phyloP scores from a whole-genome alignment of 2,113 vertebrate species.

The Festucalex cinctus region DNA sequence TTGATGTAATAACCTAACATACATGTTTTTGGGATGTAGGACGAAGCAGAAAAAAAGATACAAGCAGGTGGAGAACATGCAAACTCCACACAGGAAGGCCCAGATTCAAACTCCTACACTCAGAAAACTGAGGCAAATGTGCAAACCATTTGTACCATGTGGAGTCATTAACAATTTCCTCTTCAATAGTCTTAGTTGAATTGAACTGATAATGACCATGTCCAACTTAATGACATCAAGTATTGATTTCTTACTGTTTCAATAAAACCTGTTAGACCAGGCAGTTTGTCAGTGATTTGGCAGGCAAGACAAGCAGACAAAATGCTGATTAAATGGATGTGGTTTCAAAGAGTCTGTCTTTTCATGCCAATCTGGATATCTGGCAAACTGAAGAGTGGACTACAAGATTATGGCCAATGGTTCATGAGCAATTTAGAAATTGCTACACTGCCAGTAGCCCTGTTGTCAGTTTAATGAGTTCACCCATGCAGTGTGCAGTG shows the following conservation, averaged over 20 bases:
- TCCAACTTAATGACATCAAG: conserved; percentile 30
- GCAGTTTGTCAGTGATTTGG: conserved; percentile 13
- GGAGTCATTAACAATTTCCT: conserved; percentile 12
- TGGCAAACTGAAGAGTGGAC: conserved; percentile 36
- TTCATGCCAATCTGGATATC: conserved; percentile 46
- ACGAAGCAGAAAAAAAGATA: too few relatives aligned
- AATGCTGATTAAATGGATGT: conserved; percentile 33
- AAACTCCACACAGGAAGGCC: too few relatives aligned
- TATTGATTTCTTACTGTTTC: conserved; percentile 32
- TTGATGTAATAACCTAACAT: too few relatives aligned
- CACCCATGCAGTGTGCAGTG: conserved; percentile 13
- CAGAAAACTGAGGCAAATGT: too few relatives aligned
- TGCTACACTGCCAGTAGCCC: conserved; percentile 25
- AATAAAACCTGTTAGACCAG: conserved; percentile 37
- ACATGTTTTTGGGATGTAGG: too few relatives aligned
- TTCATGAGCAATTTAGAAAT: conserved; percentile 62
- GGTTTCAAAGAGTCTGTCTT: conserved; percentile 28
- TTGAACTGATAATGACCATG: conserved; percentile 13
- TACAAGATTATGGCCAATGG: conserved; percentile 55
- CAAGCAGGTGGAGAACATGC: too few relatives aligned
- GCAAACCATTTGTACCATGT: conserved; percentile 3
- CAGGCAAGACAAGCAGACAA: conserved; percentile 16
- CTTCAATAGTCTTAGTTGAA: conserved; percentile 13
- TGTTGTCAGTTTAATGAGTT: conserved; percentile 22
- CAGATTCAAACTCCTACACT: too few relatives aligned